Evolutionary conservation across 2,797 vertebrate genomes (phyloP), one percentile per base, ranked within the genome.

Genomic region (Coregonus suidteri): DNA sequence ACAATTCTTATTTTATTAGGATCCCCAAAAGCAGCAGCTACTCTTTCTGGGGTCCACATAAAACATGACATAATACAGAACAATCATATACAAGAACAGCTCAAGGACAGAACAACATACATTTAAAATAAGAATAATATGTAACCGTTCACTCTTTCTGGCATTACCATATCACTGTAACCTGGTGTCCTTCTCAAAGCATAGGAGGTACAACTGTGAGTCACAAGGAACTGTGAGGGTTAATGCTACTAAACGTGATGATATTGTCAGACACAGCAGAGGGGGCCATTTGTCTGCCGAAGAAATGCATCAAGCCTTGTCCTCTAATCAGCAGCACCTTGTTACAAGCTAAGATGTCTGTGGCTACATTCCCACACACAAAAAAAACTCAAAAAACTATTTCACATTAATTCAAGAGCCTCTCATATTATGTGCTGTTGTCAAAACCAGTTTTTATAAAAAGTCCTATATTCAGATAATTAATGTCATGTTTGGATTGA

Each of bases 301-400:
- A 20, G 65, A 78, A 83, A 80, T 16, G 16, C 77, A 37, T 30
- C 0, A 1, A 0, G 69, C 35, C 70, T 77, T 75, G 30, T 69
- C 4, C 18, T 37, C 51, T 86, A 18, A 18, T 2, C 30, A 3
- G 20, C 75, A 37, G n/a, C 56, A 7, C 7, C 30, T 25, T 75
- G 74, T 66, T 70, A 34, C 5, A 54, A 25, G 35, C 14, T 34
- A 34, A 34, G 31, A 34, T 34, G 31, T 34, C 31, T 34, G 31
- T 34, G 3, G 31, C 31, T 2, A 34, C 31, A 34, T 34, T 34
- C 31, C 31, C 2, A 47, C 41, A 47, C 41, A 47, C 41, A 47
- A 0, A 47, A 2, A 47, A 47, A 47, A 47, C 9, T 9, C 7
- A 7, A 11, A 11, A 47, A 47, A 47, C 7, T 1, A 47, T 3